phyloP scores from a whole-genome alignment of 2,888 invertebrate species.

The Andrena minutula region DNA sequence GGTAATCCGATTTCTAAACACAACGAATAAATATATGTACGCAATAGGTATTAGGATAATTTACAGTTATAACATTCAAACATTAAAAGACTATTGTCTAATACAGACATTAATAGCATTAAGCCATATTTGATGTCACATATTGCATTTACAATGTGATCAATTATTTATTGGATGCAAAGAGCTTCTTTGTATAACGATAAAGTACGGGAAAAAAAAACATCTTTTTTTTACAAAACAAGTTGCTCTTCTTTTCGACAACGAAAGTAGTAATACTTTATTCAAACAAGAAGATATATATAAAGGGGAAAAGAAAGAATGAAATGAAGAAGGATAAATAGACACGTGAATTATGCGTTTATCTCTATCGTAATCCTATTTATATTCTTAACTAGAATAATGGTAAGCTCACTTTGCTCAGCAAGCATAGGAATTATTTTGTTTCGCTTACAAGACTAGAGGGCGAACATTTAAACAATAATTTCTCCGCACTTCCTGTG shows the following conservation, averaged over 20 bases:
- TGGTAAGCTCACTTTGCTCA: conserved; percentile 11
- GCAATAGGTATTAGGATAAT: conserved; percentile 32
- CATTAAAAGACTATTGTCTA: conserved; percentile 42
- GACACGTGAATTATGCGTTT: conserved; percentile 9
- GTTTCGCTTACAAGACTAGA: conserved; percentile 48
- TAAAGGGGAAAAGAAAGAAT: background rate
- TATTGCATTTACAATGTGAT: background rate
- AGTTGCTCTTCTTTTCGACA: conserved; percentile 11
- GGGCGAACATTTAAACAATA: conserved; percentile 25
- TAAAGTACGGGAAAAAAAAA: background rate
- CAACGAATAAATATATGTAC: conserved; percentile 38
- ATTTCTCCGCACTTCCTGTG: conserved; percentile 41
- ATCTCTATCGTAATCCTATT: background rate
- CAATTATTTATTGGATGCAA: conserved; percentile 18
- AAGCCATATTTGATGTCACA: conserved; percentile 32
- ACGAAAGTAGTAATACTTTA: conserved; percentile 29
- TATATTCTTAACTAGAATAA: conserved; percentile 29
- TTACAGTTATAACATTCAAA: conserved; percentile 40
- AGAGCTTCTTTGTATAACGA: background rate
- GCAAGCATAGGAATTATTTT: conserved; percentile 40
- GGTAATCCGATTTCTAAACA: conserved; percentile 36
- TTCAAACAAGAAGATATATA: conserved; percentile 7
- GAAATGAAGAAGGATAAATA: conserved; percentile 23
- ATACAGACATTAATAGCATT: conserved; percentile 26
- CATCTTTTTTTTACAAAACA: conserved; percentile 29